Evolutionary conservation across 2,797 vertebrate genomes (phyloP).

Genomic region (Alauda arvensis): DNA sequence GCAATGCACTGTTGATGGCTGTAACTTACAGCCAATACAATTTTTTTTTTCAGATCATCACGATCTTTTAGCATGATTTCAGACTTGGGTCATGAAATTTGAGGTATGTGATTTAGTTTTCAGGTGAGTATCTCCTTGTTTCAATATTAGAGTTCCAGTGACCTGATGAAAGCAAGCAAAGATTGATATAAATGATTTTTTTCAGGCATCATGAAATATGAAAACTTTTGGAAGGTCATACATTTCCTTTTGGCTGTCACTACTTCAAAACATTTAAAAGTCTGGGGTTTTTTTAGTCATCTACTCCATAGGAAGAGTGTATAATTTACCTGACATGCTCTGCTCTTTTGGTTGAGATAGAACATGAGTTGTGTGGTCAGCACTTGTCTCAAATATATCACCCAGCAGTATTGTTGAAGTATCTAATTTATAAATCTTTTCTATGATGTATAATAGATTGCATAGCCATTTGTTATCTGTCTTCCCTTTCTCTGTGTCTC

Average conservation of each 20-base stretch:
- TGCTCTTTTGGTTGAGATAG: neutral
- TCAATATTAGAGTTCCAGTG: neutral
- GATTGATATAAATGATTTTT: accelerated
- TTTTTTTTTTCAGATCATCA: neutral
- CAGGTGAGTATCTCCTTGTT: neutral
- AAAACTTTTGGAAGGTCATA: neutral
- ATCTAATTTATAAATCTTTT: neutral
- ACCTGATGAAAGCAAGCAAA: neutral
- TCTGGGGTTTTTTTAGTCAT: neutral
- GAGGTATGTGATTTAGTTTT: neutral
- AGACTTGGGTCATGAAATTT: neutral
- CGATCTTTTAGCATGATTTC: neutral
- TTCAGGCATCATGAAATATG: neutral
- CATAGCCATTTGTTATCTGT: neutral
- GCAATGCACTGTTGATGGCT: accelerated
- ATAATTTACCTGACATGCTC: neutral
- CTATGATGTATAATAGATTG: neutral
- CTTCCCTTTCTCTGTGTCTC: neutral
- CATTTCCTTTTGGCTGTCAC: neutral
- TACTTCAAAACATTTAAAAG: neutral
- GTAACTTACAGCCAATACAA: accelerated
- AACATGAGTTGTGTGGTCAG: neutral
- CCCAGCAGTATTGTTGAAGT: neutral
- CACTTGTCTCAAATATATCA: neutral
- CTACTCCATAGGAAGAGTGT: neutral